Conservation (phyloP, 2,113 vertebrate species). For the Strix aluco region DNA sequence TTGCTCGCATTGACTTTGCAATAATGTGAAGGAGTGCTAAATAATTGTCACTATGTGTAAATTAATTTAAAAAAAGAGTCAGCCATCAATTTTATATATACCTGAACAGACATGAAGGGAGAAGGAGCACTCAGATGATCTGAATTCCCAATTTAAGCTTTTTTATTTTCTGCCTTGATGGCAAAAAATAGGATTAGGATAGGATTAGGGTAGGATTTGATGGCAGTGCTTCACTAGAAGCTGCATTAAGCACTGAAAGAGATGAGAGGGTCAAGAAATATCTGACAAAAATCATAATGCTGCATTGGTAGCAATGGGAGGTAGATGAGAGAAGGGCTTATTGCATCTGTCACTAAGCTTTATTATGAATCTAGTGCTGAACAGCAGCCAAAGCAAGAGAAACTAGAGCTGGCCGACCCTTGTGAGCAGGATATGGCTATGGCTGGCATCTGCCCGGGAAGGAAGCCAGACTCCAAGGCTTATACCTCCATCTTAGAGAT, state of each 20-base stretch:
- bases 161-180: background rate
- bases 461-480: background rate
- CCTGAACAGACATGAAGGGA: background rate
- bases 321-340: slow-evolving; percentile 23
- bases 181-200: background rate
- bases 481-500: background rate
- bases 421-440: background rate
- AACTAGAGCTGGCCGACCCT: background rate
- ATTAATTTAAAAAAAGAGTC: background rate
- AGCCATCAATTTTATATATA: background rate
- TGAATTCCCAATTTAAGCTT: background rate
- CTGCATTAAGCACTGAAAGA: background rate
- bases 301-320: background rate
- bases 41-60: background rate
- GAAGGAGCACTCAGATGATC: background rate
- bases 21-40: background rate
- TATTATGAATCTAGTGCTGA: slow-evolving; percentile 17
- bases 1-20: background rate
- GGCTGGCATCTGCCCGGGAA: slow-evolving; percentile 53
- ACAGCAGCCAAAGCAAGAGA: slow-evolving; percentile 22
- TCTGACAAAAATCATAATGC: background rate
- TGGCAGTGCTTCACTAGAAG: background rate
- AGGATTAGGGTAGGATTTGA: background rate
- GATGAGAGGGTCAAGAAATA: background rate
- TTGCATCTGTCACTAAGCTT: slow-evolving; percentile 36